Base-by-base conservation (phyloP, 2,888 invertebrate species). In the Luperina testacea region DNA sequence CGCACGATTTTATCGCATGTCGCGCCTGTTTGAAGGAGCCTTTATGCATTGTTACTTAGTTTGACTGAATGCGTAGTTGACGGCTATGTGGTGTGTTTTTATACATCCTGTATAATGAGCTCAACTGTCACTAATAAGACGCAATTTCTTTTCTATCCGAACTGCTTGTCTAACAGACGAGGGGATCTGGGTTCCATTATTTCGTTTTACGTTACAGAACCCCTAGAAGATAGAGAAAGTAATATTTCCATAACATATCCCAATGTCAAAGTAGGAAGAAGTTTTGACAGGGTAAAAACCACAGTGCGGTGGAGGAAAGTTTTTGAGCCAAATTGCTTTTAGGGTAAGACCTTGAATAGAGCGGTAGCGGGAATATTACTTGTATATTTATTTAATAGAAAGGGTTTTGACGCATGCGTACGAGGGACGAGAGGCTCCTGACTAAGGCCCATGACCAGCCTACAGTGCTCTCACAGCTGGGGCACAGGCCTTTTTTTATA, bases 241-340 rank as follows among this genome's bases (percentile, higher is more conserved):
- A 75, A 67, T 76, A 84, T 86, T 84, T 84, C 79, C 76, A 77
- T 87, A 87, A 76, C 68, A 76, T 72, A 85, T 82, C 73, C 81
- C 77, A 83, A 87, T 74, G 75, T 83, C 82, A 80, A 83, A 85
- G 57, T 73, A 64, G 61, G 59, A 57, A 75, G 17, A 90, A 90
- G 85, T 89, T 89, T 86, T 80, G 87, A 88, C 87, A 87, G 78
- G 71, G 77, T 73, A 82, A 86, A 83, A 80, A 84, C 83, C 80
- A 77, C 74, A 51, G 48, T 63, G 59, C 20, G 64, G n/a, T 45
- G 53, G 61, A n/a, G 24, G 9, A 68, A 81, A 81, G 73, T 85
- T 86, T 81, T n/a, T 61, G 53, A 65, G 69, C 51, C 48, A 78
- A 72, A 68, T 73, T 59, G 27, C 24, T 27, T 64, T 75, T 45